Evolutionary conservation across 1,140 invertebrate species (phyloP).

Genomic region (Agraylea sexmaculata): DNA sequence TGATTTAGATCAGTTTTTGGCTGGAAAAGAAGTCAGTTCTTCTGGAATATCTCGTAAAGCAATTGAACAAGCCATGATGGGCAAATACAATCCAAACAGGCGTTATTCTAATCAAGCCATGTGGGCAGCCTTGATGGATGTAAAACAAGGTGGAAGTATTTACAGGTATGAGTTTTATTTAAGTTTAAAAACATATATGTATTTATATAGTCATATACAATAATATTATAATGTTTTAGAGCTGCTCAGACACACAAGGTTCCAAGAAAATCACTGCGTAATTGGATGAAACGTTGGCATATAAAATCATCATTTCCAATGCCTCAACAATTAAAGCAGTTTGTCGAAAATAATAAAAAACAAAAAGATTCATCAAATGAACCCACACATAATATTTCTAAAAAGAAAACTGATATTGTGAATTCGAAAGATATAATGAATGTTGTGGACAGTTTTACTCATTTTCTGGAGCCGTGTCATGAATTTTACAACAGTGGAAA

Average conservation of each 20-base stretch:
- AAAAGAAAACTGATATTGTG: too few species aligned
- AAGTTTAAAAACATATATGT: slow-evolving; percentile 4
- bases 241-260: slow-evolving; percentile 42
- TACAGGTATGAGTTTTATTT: slow-evolving; percentile 29
- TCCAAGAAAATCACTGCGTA: slow-evolving; percentile 38
- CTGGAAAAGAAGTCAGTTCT: slow-evolving; percentile 36
- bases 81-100: slow-evolving; percentile 38
- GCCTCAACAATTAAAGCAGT: slow-evolving; percentile 39
- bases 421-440: not conserved
- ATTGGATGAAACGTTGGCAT: slow-evolving; percentile 44
- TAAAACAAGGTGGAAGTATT: slow-evolving; percentile 40
- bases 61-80: slow-evolving; percentile 39
- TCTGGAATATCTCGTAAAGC: slow-evolving; percentile 36
- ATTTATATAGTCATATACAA: not conserved
- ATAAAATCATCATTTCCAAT: slow-evolving; percentile 42
- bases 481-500: not conserved
- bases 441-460: not conserved
- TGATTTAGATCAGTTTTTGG: slow-evolving; percentile 37
- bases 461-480: not conserved
- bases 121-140: slow-evolving; percentile 36
- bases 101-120: slow-evolving; percentile 23
- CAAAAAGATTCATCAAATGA: slow-evolving; percentile 35
- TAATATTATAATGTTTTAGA: slow-evolving; percentile 24
- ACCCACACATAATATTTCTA: too few species aligned
- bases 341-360: slow-evolving; percentile 39